phyloP scores from a whole-genome alignment of 2,888 invertebrate genomes.

The Aphodius granarius region DNA sequence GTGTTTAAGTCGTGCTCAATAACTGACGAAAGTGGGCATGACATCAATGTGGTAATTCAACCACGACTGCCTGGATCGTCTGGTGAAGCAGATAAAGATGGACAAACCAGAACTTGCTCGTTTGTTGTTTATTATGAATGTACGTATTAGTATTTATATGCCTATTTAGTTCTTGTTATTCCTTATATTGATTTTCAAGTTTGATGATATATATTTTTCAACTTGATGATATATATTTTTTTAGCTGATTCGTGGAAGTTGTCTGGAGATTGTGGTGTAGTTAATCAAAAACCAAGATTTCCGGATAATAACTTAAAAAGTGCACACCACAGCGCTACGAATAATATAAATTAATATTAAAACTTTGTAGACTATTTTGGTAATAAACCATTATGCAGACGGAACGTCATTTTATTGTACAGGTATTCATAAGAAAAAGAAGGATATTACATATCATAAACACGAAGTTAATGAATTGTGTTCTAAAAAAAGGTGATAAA shows the following conservation, averaged over 20 bases:
- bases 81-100: not conserved
- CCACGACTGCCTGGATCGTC: not conserved
- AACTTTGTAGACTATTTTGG: too few relatives aligned
- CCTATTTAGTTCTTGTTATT: too few relatives aligned
- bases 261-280: not conserved
- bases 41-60: not conserved
- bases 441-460: not conserved
- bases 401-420: too few relatives aligned
- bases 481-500: not conserved
- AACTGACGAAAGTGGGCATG: not conserved
- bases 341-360: too few relatives aligned
- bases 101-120: not conserved
- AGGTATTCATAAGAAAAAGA: too few relatives aligned
- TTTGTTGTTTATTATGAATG: not conserved
- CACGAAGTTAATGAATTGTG: not conserved
- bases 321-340: not conserved
- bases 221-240: not conserved
- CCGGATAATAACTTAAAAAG: not conserved
- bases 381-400: too few relatives aligned
- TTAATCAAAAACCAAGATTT: not conserved
- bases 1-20: not conserved
- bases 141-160: not conserved
- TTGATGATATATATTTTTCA: too few relatives aligned
- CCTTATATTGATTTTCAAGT: too few relatives aligned
- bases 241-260: not conserved